Evolutionary conservation across 92 coral and sea anemone genomes (phyloP).

Genomic region (Diadumene lineata): DNA sequence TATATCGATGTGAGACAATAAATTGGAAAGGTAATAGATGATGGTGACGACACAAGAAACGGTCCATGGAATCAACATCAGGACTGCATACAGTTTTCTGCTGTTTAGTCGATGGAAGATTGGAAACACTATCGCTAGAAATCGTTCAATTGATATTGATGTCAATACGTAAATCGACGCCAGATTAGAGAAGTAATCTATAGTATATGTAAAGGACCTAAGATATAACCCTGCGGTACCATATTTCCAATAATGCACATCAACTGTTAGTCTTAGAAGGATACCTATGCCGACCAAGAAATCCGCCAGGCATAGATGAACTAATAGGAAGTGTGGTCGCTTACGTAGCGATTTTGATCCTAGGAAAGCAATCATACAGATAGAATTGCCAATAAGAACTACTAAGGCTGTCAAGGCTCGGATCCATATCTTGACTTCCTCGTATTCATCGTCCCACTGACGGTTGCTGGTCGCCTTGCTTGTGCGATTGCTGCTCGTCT

Average conservation of each 20-base stretch:
- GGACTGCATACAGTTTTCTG: conserved; percentile 19
- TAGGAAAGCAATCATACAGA: conserved; percentile 29
- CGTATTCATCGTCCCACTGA: conserved; percentile 19
- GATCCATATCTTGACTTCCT: conserved; percentile 13
- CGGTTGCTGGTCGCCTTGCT: neutral
- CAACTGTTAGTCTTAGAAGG: conserved; percentile 9
- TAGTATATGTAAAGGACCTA: conserved; percentile 19
- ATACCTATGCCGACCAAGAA: conserved; percentile 36
- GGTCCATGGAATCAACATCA: conserved; percentile 33
- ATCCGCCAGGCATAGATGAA: conserved; percentile 40
- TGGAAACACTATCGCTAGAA: conserved; percentile 38
- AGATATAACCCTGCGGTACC: conserved; percentile 13
- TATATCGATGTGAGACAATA: neutral
- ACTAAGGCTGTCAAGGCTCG: conserved; percentile 19
- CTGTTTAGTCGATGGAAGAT: conserved; percentile 31
- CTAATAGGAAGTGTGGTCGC: conserved; percentile 24
- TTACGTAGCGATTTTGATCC: conserved; percentile 33
- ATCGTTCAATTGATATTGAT: conserved; percentile 33
- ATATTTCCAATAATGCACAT: conserved; percentile 17
- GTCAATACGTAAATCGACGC: conserved; percentile 37
- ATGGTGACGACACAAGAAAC: conserved; percentile 4
- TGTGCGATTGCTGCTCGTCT: neutral
- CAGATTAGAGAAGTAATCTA: conserved; percentile 41
- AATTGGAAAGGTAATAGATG: conserved; percentile 19
- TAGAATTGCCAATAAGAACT: conserved; percentile 26